phyloP scores from a whole-genome alignment of 2,113 vertebrate species.

The Tetraodon nigroviridis region DNA sequence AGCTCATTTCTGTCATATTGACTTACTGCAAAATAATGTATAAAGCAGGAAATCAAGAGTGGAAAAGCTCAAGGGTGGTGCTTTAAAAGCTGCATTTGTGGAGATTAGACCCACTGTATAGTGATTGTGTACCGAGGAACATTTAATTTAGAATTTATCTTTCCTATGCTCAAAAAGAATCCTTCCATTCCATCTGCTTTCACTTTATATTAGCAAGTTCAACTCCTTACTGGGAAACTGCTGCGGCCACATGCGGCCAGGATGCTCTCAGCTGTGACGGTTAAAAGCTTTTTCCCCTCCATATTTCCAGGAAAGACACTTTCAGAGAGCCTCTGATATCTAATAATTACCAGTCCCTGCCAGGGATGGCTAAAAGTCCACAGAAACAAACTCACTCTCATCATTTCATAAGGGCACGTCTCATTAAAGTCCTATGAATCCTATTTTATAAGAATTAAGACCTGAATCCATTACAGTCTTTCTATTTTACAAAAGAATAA shows the following conservation, averaged over 20 bases:
- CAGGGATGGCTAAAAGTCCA: conserved; percentile 44
- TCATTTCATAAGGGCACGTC: not conserved
- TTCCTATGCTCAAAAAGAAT: not conserved
- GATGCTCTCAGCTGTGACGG: conserved; percentile 41
- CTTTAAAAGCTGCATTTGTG: too few relatives aligned
- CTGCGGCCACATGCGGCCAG: conserved; percentile 20
- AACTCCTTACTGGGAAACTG: conserved; percentile 11
- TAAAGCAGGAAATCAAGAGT: too few relatives aligned
- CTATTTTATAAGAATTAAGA: too few relatives aligned
- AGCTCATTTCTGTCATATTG: too few relatives aligned
- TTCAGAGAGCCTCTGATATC: conserved; percentile 40
- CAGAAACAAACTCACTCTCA: conserved; percentile 29
- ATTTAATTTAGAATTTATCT: not conserved
- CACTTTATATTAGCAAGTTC: conserved; percentile 18
- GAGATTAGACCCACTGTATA: too few relatives aligned
- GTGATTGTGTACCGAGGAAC: too few relatives aligned
- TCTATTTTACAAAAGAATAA: not conserved
- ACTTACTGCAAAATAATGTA: too few relatives aligned
- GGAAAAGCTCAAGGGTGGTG: too few relatives aligned
- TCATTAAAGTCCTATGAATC: too few relatives aligned
- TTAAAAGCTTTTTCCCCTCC: conserved; percentile 56
- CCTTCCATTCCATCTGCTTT: not conserved
- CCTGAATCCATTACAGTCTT: not conserved
- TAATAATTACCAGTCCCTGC: conserved; percentile 53
- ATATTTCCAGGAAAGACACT: conserved; percentile 53